phyloP scores from a whole-genome alignment of 2,797 vertebrate genomes.

The Poliocrania exsul region DNA sequence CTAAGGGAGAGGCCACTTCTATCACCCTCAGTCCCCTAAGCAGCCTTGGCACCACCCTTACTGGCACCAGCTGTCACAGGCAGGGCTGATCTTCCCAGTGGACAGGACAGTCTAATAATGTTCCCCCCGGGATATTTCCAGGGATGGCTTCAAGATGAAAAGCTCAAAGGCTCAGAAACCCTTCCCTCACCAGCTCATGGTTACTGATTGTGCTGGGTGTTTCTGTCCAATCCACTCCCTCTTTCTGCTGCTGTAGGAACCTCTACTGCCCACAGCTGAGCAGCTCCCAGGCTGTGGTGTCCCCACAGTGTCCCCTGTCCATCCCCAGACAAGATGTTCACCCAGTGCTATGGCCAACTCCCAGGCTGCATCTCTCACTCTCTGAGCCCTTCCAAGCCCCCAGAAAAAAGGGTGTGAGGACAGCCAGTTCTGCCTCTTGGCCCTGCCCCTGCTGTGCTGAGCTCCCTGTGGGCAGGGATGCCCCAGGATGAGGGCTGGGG shows the following conservation, averaged over 20 bases:
- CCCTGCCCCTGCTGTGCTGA: not conserved
- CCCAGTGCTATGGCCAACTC: not conserved
- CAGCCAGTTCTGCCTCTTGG: not conserved
- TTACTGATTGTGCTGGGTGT: not conserved
- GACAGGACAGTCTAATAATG: not conserved
- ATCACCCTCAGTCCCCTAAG: not conserved
- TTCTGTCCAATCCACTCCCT: not conserved
- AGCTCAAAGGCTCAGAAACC: not conserved
- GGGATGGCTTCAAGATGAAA: not conserved
- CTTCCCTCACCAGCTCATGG: not conserved
- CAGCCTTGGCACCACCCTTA: not conserved
- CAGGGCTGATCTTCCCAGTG: not conserved
- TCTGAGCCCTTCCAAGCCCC: not conserved
- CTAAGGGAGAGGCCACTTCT: not conserved
- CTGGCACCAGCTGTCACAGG: not conserved
- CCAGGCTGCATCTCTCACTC: not conserved
- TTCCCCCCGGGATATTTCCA: not conserved
- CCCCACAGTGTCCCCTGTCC: not conserved
- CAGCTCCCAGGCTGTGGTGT: not conserved
- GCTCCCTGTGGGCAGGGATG: not conserved
- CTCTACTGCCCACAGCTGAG: not conserved
- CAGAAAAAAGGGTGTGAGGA: not conserved
- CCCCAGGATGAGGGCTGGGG: not conserved
- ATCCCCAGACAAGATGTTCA: not conserved
- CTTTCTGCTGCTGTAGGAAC: not conserved